Conservation (phyloP, 2,797 vertebrate genomes). For the Crossoptilon crossoptilon region DNA sequence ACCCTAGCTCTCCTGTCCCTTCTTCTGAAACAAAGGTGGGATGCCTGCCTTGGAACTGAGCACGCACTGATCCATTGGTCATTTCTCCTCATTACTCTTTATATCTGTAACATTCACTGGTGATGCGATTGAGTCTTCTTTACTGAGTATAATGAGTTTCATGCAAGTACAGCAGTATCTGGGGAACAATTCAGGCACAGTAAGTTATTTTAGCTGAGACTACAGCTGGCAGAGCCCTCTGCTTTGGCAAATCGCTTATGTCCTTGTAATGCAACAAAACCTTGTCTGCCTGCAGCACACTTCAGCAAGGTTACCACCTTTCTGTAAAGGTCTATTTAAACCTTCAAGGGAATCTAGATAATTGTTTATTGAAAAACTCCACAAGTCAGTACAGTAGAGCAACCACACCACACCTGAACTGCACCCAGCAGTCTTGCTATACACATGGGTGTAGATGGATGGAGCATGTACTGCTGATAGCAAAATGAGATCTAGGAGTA, state of each 20-base stretch:
- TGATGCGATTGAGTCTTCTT: neutral
- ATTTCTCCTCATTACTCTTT: neutral
- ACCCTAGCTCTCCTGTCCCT: neutral
- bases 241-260: neutral
- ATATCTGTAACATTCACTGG: neutral
- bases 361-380: neutral
- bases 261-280: neutral
- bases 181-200: neutral
- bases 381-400: neutral
- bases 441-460: neutral
- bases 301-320: neutral
- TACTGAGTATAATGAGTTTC: neutral
- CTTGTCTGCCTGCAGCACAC: neutral
- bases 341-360: neutral
- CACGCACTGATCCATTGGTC: neutral
- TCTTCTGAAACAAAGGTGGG: neutral
- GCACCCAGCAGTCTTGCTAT: neutral
- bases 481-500: neutral
- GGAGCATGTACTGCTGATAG: neutral
- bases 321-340: neutral
- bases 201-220: conserved; percentile 17
- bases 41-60: neutral
- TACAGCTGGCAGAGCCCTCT: neutral
- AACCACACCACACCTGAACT: neutral
- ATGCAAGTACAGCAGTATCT: neutral